These are phyloP conservation scores for Sterrhoptilus dennistouni DNA, from an alignment of 2,113 vertebrate species.

Conservation along the genomic window DNA sequence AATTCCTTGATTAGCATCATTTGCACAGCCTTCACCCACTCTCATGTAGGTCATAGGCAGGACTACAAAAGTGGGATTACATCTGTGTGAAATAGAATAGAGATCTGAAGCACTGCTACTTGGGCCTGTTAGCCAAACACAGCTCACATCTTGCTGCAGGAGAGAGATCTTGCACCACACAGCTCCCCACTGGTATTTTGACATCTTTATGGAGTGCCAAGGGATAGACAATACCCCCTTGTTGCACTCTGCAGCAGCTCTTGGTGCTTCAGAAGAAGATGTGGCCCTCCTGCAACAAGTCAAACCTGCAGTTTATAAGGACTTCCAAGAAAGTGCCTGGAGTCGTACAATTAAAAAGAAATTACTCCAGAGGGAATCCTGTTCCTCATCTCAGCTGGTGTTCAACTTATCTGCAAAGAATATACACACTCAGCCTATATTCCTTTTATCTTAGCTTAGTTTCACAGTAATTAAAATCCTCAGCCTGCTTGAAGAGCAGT, in stretches of 20 bases:
- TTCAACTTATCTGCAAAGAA: neutral
- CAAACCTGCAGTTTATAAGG: neutral
- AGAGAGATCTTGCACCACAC: neutral
- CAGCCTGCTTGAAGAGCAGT: neutral
- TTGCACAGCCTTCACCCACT: neutral
- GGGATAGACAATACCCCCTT: neutral
- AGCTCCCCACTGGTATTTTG: neutral
- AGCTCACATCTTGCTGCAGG: neutral
- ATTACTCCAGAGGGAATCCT: neutral
- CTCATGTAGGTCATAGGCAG: neutral
- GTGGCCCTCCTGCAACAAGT: neutral
- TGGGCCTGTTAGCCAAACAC: neutral
- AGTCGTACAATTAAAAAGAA: conserved; percentile 33
- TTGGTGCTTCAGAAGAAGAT: neutral
- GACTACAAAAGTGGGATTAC: neutral
- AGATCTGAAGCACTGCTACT: neutral
- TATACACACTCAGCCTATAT: neutral
- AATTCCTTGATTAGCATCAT: neutral
- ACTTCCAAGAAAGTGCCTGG: neutral
- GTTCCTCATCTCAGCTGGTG: neutral
- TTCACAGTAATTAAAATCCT: conserved; percentile 9
- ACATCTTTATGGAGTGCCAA: neutral
- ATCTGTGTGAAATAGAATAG: neutral
- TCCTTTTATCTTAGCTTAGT: neutral
- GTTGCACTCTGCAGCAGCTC: neutral